Percentiles rank a stretch among this genome's conserved stretches.
Evolutionary conservation across 2,888 invertebrate species (phyloP).

Genomic region (Scaptodrosophila latifasciaeformis): DNA sequence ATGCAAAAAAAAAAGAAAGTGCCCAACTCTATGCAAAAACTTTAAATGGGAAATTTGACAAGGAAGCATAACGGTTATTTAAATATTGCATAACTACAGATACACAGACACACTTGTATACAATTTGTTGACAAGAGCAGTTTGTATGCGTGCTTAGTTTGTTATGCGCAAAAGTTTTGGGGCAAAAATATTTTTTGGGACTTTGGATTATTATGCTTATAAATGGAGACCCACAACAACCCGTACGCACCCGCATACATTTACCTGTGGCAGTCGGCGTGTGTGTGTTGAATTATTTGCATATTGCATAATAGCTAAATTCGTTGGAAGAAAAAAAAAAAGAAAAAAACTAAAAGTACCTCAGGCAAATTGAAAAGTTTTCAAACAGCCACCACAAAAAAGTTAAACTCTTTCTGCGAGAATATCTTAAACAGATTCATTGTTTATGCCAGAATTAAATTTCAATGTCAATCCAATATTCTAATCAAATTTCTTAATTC

Average conservation of each 20-base stretch:
- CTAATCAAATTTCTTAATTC: too few relatives aligned
- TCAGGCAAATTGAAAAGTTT: conserved; percentile 57
- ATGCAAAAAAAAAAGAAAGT: too few relatives aligned
- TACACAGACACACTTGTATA: conserved; percentile 3
- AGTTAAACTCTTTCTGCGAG: not conserved
- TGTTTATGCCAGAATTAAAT: too few relatives aligned
- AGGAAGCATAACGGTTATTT: conserved; percentile 59
- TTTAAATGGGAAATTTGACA: conserved; percentile 71
- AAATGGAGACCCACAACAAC: not conserved
- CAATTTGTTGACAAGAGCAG: conserved; percentile 31
- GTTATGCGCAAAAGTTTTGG: conserved; percentile 32
- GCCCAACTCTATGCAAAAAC: conserved; percentile 40
- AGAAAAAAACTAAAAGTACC: not conserved
- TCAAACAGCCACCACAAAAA: not conserved
- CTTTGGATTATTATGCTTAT: not conserved
- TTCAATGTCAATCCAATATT: too few relatives aligned
- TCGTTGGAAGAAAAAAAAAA: not conserved
- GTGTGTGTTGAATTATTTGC: not conserved
- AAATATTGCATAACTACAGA: conserved; percentile 40
- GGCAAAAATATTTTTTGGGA: not conserved
- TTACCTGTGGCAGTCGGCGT: not conserved
- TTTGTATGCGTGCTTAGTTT: not conserved
- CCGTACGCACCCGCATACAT: not conserved
- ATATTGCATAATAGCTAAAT: conserved; percentile 5
- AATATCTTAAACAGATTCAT: too few relatives aligned